These are phyloP conservation scores for Brachionus paranguensis DNA, from an alignment of 1,140 invertebrate species.

Conservation along the genomic window DNA sequence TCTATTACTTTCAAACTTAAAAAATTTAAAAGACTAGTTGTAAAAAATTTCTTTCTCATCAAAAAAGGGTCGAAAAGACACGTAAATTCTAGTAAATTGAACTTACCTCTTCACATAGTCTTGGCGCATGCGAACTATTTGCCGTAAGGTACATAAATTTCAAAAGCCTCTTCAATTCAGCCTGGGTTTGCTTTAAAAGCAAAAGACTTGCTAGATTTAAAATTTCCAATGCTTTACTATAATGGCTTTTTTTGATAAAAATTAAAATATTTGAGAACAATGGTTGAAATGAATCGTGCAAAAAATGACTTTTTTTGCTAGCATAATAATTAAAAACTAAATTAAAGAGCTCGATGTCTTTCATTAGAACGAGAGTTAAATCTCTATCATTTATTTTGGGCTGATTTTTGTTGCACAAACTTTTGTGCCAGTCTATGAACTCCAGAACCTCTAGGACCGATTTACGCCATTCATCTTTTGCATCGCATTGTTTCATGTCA, in stretches of 20 bases:
- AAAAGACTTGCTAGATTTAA: slow-evolving; percentile 8
- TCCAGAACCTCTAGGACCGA: not conserved
- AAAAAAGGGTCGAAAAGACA: not conserved
- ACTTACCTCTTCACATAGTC: not conserved
- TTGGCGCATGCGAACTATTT: slow-evolving; percentile 17
- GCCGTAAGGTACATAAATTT: slow-evolving; percentile 28
- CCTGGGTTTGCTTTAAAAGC: not conserved
- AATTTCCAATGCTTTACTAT: slow-evolving; percentile 30
- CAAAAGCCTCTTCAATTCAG: slow-evolving; percentile 5
- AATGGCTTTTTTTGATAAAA: slow-evolving; percentile 32
- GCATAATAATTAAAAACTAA: not conserved
- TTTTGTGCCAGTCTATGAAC: slow-evolving; percentile 10
- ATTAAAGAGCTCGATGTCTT: slow-evolving; percentile 14
- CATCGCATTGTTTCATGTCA: not conserved
- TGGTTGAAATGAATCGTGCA: slow-evolving; percentile 25
- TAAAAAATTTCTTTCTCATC: no score
- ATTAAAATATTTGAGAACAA: slow-evolving; percentile 9
- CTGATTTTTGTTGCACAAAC: not conserved
- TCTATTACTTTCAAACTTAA: not conserved
- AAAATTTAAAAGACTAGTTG: no score
- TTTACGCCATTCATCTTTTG: slow-evolving; percentile 9
- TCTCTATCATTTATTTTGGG: not conserved
- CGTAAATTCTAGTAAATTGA: not conserved
- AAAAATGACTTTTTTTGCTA: not conserved
- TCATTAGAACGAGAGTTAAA: not conserved